Percentiles rank a stretch among this genome's conserved stretches.
phyloP scores from a whole-genome alignment of 2,113 vertebrate genomes.

The Strigops habroptila region DNA sequence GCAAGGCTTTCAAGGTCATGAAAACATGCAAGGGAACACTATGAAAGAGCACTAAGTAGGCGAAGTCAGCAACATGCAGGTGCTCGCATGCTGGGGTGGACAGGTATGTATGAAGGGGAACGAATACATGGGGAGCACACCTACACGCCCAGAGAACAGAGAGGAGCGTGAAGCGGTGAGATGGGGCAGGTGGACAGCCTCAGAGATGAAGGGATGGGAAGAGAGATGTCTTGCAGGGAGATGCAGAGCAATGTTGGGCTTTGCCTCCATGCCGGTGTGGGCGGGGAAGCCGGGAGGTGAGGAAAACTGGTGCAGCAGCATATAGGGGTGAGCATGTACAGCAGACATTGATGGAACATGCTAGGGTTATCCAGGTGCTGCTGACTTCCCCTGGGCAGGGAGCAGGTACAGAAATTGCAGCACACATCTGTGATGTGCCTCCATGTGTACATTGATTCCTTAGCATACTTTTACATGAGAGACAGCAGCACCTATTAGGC shows the following conservation, averaged over 20 bases:
- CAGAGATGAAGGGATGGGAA: background rate
- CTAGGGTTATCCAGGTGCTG: background rate
- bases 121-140: background rate
- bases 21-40: background rate
- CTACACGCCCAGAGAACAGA: background rate
- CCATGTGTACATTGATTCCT: accelerated
- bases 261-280: accelerated
- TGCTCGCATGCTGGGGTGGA: background rate
- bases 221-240: background rate
- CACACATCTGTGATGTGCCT: background rate
- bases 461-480: accelerated
- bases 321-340: background rate
- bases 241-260: accelerated
- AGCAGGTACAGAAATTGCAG: background rate
- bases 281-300: background rate
- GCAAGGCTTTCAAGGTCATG: background rate
- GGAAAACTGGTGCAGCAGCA: background rate
- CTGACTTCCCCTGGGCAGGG: background rate
- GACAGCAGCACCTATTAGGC: background rate
- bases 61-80: background rate
- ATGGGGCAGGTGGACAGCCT: background rate
- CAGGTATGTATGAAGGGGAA: background rate
- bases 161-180: background rate
- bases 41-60: background rate
- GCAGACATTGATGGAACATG: accelerated